Conservation (phyloP, 1,140 invertebrate genomes). For the Drosophila arawakana region DNA sequence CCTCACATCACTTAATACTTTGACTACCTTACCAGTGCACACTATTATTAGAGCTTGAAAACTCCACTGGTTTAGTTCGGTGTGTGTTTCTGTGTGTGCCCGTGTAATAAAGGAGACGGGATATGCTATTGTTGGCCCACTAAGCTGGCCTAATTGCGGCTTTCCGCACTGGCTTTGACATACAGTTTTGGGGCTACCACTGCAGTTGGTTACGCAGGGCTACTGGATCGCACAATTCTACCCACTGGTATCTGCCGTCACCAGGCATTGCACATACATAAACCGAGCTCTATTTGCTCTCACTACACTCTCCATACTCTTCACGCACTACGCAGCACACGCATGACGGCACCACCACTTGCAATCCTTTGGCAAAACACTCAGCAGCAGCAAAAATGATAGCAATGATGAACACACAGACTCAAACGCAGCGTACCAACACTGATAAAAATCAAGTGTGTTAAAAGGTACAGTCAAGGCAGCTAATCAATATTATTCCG, state of each 20-base stretch:
- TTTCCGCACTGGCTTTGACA: constrained; percentile 66
- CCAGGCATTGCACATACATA: constrained; percentile 12
- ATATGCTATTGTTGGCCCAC: not conserved
- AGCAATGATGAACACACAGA: constrained; percentile 31
- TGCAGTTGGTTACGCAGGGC: constrained; percentile 44
- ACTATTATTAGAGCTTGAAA: constrained; percentile 17
- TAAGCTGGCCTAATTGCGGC: constrained; percentile 60
- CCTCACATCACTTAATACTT: not conserved
- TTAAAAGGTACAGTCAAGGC: too few relatives aligned
- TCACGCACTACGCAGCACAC: not conserved
- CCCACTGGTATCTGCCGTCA: constrained; percentile 9
- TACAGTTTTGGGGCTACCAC: constrained; percentile 21
- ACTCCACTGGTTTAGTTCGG: not conserved
- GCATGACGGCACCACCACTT: not conserved
- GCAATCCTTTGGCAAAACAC: constrained; percentile 34
- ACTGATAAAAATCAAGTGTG: too few relatives aligned
- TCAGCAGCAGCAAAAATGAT: constrained; percentile 34
- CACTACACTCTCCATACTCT: not conserved
- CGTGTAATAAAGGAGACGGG: not conserved
- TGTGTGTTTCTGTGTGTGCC: too few relatives aligned
- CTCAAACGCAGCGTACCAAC: not conserved
- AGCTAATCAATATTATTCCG: too few relatives aligned
- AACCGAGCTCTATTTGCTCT: not conserved
- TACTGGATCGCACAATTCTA: constrained; percentile 41
- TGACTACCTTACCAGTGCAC: not conserved